Conservation (phyloP, 2,888 invertebrate species). For the Lysandra coridon region DNA sequence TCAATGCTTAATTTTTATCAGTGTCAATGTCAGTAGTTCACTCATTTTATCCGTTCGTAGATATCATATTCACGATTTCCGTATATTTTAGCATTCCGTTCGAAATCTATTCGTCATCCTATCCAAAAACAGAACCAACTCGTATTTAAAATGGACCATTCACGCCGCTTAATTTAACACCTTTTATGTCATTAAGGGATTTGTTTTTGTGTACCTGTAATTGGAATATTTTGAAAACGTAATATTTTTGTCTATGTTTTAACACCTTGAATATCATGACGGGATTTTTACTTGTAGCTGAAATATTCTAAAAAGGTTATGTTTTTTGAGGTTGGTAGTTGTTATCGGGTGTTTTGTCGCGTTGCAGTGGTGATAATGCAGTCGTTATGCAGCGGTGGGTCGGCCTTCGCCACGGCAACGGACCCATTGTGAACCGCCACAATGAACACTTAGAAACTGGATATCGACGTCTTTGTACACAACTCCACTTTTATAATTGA, state of each 20-base stretch:
- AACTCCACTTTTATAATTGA: conserved; percentile 58
- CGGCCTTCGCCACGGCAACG: conserved; percentile 75
- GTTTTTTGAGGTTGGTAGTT: background rate
- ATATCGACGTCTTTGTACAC: conserved; percentile 66
- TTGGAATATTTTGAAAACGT: background rate
- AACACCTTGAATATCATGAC: background rate
- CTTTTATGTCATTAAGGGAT: background rate
- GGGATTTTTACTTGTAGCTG: background rate
- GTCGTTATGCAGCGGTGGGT: conserved; percentile 67
- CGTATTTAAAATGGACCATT: background rate
- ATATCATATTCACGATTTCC: conserved; percentile 6
- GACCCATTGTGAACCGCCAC: conserved; percentile 67
- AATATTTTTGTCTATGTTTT: background rate
- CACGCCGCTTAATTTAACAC: background rate
- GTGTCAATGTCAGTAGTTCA: conserved; percentile 25
- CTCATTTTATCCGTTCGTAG: background rate
- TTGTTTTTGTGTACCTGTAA: background rate
- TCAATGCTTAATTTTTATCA: conserved; percentile 6
- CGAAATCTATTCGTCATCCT: background rate
- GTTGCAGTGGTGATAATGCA: conserved; percentile 56
- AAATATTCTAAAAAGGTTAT: background rate
- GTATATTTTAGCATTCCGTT: background rate
- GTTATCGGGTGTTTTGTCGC: conserved; percentile 46
- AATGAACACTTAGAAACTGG: conserved; percentile 74
- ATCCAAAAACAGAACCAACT: background rate